Evolutionary conservation across 2,888 invertebrate species (phyloP).

Genomic region (Hofmannophila pseudospretella): DNA sequence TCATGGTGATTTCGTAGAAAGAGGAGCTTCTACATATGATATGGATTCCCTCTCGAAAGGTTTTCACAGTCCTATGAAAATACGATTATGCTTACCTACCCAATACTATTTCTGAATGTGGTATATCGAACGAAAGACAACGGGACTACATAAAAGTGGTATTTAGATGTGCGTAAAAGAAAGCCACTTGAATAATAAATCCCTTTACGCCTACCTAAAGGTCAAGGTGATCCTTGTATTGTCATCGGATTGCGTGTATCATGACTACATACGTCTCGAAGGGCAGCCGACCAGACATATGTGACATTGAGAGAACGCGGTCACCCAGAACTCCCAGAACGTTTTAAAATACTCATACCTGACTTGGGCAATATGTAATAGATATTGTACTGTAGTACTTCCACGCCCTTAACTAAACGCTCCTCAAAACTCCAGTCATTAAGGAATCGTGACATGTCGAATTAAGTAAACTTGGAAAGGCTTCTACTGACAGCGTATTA

Average conservation of each 20-base stretch:
- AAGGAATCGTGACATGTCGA: constrained; percentile 23
- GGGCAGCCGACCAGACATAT: constrained; percentile 18
- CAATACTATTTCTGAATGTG: too few relatives aligned
- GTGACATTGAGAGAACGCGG: constrained; percentile 26
- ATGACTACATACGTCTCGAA: constrained; percentile 6
- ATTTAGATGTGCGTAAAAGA: too few relatives aligned
- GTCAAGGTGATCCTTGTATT: constrained; percentile 9
- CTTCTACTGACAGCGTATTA: constrained; percentile 16
- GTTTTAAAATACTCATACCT: constrained; percentile 1
- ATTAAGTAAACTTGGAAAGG: constrained; percentile 30
- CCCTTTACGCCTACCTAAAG: neutral
- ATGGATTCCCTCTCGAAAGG: too few relatives aligned
- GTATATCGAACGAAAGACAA: too few relatives aligned
- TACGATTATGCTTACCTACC: too few relatives aligned
- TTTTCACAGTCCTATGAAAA: too few relatives aligned
- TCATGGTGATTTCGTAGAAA: too few relatives aligned
- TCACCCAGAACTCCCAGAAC: constrained; percentile 18
- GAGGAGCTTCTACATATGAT: too few relatives aligned
- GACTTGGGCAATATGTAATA: neutral
- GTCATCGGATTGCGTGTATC: constrained; percentile 1
- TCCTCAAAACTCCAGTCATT: constrained; percentile 3
- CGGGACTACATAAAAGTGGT: too few relatives aligned
- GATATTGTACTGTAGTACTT: neutral
- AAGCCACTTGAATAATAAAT: neutral
- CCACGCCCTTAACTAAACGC: constrained; percentile 4